Evolutionary conservation across 2,113 vertebrate genomes (phyloP).

Genomic region (Osmerus eperlanus): DNA sequence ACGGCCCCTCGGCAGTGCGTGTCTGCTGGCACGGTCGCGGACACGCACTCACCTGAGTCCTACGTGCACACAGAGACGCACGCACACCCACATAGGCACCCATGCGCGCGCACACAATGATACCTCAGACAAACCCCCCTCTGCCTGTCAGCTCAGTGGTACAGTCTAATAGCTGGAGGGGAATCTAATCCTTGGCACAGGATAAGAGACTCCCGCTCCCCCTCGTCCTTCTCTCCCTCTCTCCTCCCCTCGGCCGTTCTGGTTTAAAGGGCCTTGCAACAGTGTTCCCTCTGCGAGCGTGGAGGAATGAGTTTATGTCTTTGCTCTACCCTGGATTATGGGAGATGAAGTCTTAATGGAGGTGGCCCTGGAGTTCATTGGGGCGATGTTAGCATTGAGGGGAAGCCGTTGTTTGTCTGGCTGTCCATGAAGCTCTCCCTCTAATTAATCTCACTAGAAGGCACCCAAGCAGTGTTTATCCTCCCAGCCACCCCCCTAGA

Average conservation of each 20-base stretch:
- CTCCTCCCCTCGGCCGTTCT: constrained; percentile 36
- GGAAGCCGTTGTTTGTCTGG: constrained; percentile 58
- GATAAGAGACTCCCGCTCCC: constrained; percentile 64
- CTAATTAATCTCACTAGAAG: constrained; percentile 67
- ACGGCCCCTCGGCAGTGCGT: neutral
- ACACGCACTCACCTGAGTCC: neutral
- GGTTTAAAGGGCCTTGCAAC: constrained; percentile 56
- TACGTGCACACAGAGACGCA: neutral
- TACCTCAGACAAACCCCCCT: constrained; percentile 38
- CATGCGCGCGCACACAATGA: constrained; percentile 8
- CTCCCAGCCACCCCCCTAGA: constrained; percentile 46
- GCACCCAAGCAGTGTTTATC: constrained; percentile 52
- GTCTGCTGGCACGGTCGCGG: constrained; percentile 1
- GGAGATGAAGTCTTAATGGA: constrained; percentile 64
- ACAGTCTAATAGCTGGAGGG: constrained; percentile 74
- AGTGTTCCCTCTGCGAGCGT: constrained; percentile 54
- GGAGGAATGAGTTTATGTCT: constrained; percentile 67
- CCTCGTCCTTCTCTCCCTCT: constrained; percentile 38
- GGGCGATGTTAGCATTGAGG: constrained; percentile 64
- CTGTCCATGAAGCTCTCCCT: constrained; percentile 58
- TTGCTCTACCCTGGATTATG: constrained; percentile 63
- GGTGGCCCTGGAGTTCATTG: constrained; percentile 57
- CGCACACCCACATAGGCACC: constrained; percentile 6
- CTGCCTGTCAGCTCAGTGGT: constrained; percentile 66
- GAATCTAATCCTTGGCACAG: constrained; percentile 75